phyloP scores from a whole-genome alignment of 2,797 vertebrate genomes.

The Decapterus maruadsi region DNA sequence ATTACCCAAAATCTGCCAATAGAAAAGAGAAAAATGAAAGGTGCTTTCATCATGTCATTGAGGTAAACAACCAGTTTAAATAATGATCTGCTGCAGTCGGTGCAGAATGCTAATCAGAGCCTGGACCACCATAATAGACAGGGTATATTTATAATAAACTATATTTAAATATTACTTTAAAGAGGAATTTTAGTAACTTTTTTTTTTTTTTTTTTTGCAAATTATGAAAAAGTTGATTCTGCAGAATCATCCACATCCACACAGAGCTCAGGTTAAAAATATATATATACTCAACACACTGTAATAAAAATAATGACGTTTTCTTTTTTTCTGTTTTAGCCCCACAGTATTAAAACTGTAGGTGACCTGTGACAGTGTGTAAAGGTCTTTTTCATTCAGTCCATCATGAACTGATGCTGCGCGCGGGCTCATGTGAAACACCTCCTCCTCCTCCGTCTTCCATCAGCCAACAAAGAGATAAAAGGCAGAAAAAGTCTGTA shows the following conservation, averaged over 20 bases:
- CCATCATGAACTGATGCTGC: constrained; percentile 20
- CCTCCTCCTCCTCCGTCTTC: neutral
- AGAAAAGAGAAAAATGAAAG: neutral
- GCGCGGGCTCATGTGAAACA: constrained; percentile 22
- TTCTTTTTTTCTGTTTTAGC: too few relatives aligned
- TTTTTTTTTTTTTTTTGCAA: too few relatives aligned
- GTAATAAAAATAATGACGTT: neutral
- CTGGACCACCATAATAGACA: neutral
- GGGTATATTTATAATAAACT: too few relatives aligned
- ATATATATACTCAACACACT: neutral
- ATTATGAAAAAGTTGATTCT: neutral
- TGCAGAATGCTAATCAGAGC: neutral
- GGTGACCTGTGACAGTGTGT: neutral
- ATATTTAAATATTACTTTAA: neutral
- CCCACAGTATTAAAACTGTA: neutral
- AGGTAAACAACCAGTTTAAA: neutral
- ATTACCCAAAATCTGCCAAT: neutral
- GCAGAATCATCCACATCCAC: neutral
- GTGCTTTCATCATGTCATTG: neutral
- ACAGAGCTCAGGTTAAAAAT: neutral
- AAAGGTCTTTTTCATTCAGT: neutral
- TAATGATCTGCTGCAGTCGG: neutral
- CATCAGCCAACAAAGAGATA: constrained; percentile 45
- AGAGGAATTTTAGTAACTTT: neutral
- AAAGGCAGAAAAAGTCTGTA: constrained; percentile 54